These are phyloP conservation scores for Mythimna lalbum DNA, from an alignment of 2,888 invertebrate genomes.

Conservation along the genomic window DNA sequence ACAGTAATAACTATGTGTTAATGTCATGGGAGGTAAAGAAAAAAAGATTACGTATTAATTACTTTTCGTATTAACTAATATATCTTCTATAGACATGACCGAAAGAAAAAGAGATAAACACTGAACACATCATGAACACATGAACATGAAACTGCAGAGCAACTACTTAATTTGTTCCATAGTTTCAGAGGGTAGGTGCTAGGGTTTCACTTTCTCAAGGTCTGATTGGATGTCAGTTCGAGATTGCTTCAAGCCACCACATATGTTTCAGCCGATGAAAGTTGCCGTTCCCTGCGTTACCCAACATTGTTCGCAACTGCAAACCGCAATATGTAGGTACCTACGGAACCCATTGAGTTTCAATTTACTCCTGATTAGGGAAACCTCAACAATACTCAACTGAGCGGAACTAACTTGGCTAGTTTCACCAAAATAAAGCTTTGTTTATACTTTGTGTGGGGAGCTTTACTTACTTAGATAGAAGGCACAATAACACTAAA, in stretches of 20 bases:
- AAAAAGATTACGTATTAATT: neutral
- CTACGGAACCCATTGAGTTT: constrained; percentile 53
- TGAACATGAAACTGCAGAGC: neutral
- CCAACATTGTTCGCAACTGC: constrained; percentile 42
- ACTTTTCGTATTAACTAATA: neutral
- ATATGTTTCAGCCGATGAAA: constrained; percentile 14
- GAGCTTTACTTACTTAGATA: constrained; percentile 4
- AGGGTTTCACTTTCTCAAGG: neutral
- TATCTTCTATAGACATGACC: neutral
- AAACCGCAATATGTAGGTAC: constrained; percentile 17
- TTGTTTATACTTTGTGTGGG: constrained; percentile 9
- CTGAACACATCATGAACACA: neutral
- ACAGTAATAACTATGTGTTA: neutral
- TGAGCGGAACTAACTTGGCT: constrained; percentile 20
- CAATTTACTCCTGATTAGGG: constrained; percentile 56
- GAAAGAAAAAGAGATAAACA: neutral
- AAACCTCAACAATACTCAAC: constrained; percentile 35
- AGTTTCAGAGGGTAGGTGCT: neutral
- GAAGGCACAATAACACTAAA: constrained; percentile 13
- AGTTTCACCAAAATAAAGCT: constrained; percentile 42
- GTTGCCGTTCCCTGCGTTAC: constrained; percentile 22
- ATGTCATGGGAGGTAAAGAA: neutral
- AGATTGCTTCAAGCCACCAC: constrained; percentile 9
- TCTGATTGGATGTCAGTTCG: constrained; percentile 12
- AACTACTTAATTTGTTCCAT: neutral